Conservation (phyloP, 2,888 invertebrate species). For the Cetonia aurata region DNA sequence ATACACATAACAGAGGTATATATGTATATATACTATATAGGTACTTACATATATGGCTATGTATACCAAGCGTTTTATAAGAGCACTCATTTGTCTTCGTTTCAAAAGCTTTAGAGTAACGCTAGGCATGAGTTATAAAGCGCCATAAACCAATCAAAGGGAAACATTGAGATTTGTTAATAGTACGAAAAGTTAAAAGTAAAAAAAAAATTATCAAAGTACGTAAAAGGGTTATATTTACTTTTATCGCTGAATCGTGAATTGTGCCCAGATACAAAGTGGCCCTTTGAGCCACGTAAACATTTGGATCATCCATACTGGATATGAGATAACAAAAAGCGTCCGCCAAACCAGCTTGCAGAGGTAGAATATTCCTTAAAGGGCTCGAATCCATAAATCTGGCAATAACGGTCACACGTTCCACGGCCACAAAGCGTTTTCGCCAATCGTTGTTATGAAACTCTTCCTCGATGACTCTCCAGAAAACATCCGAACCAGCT, state of each 20-base stretch:
- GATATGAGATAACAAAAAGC: constrained; percentile 97
- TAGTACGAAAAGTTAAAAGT: neutral
- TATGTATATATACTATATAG: too few relatives aligned
- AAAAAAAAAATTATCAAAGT: constrained; percentile 9
- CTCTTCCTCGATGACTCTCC: constrained; percentile 94
- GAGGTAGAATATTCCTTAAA: constrained; percentile 81
- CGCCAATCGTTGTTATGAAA: constrained; percentile 94
- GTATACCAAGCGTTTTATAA: constrained; percentile 1
- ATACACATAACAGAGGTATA: too few relatives aligned
- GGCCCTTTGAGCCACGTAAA: constrained; percentile 94
- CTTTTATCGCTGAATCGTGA: constrained; percentile 89
- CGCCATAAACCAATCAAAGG: constrained; percentile 7
- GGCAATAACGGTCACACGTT: constrained; percentile 93
- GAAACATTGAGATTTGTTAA: constrained; percentile 7
- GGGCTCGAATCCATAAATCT: constrained; percentile 93
- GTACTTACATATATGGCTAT: neutral
- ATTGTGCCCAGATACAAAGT: constrained; percentile 94
- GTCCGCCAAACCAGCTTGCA: constrained; percentile 95
- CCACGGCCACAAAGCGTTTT: constrained; percentile 93
- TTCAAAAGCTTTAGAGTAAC: constrained; percentile 11
- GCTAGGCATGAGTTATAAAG: constrained; percentile 24
- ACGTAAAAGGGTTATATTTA: constrained; percentile 61
- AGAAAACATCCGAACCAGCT: constrained; percentile 95
- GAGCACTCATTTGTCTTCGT: constrained; percentile 2
- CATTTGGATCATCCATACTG: constrained; percentile 95